phyloP scores from a whole-genome alignment of 2,797 vertebrate genomes.

The Chanos chanos region DNA sequence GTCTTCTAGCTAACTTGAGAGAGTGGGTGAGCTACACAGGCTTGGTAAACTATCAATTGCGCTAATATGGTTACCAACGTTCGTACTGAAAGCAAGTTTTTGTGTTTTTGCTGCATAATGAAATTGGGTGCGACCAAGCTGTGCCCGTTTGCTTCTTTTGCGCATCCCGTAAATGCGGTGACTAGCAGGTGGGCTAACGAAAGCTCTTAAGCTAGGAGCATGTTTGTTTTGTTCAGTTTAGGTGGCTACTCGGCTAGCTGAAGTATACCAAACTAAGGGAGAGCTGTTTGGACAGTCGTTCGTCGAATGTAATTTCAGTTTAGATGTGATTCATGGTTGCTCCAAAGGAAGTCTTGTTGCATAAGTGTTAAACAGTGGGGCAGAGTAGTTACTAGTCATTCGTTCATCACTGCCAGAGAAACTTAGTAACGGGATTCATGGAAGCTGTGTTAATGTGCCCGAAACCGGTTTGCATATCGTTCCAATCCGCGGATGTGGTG shows the following conservation, averaged over 20 bases:
- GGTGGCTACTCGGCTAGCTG: background rate
- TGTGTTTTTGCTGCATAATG: constrained; percentile 14
- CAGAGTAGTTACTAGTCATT: too few relatives aligned
- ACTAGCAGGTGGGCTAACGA: constrained; percentile 33
- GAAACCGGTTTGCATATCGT: constrained; percentile 48
- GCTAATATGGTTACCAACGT: too few relatives aligned
- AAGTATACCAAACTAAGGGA: too few relatives aligned
- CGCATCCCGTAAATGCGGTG: constrained; percentile 14
- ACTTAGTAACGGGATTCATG: constrained; percentile 34
- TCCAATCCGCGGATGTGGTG: constrained; percentile 52
- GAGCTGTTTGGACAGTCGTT: too few relatives aligned
- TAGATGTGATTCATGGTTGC: too few relatives aligned
- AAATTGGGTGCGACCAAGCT: constrained; percentile 28
- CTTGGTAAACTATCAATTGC: too few relatives aligned
- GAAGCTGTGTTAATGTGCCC: constrained; percentile 20
- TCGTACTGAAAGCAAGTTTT: too few relatives aligned
- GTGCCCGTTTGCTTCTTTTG: constrained; percentile 8
- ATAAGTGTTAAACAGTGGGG: too few relatives aligned
- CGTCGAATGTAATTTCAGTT: too few relatives aligned
- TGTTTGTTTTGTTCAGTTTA: constrained; percentile 26
- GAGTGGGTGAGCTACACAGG: constrained; percentile 9
- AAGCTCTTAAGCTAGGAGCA: background rate
- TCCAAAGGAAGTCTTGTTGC: constrained; percentile 18
- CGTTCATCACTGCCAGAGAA: background rate
- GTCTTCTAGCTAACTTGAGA: constrained; percentile 23